Evolutionary conservation across 2,797 vertebrate genomes (phyloP).

Genomic region (Helarctos malayanus): DNA sequence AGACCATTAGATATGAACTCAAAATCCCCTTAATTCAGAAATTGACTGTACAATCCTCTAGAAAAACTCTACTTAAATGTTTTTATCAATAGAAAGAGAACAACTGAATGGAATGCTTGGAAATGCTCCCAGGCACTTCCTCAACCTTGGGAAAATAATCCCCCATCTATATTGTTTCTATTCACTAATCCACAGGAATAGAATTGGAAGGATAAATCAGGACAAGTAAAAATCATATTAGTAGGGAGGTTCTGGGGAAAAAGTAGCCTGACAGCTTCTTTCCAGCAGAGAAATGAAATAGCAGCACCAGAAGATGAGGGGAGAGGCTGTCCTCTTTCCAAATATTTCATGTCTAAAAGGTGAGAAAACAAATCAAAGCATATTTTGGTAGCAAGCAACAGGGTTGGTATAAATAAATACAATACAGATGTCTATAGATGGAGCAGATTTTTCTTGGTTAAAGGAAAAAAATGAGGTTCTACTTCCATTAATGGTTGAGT

Average conservation of each 20-base stretch:
- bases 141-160: not conserved
- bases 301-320: not conserved
- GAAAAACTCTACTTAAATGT: slow-evolving; percentile 46
- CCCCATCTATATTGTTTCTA: slow-evolving; percentile 5
- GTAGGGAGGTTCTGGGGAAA: not conserved
- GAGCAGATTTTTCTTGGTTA: slow-evolving; percentile 18
- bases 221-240: not conserved
- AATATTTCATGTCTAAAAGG: not conserved
- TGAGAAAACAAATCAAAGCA: not conserved
- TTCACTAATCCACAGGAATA: slow-evolving; percentile 19
- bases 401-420: not conserved
- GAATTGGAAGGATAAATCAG: slow-evolving; percentile 31
- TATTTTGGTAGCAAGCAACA: not conserved
- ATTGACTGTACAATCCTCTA: slow-evolving; percentile 16
- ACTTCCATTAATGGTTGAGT: not conserved
- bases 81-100: slow-evolving; percentile 56
- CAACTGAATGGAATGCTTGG: slow-evolving; percentile 62
- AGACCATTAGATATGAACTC: slow-evolving; percentile 4
- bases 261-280: not conserved
- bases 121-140: slow-evolving; percentile 61
- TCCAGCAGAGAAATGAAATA: not conserved
- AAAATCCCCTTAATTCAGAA: slow-evolving; percentile 55
- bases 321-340: not conserved
- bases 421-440: not conserved
- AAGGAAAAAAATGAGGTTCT: slow-evolving; percentile 18